Evolutionary conservation across 1,140 invertebrate genomes (phyloP).

Genomic region (Coptotermes formosanus): DNA sequence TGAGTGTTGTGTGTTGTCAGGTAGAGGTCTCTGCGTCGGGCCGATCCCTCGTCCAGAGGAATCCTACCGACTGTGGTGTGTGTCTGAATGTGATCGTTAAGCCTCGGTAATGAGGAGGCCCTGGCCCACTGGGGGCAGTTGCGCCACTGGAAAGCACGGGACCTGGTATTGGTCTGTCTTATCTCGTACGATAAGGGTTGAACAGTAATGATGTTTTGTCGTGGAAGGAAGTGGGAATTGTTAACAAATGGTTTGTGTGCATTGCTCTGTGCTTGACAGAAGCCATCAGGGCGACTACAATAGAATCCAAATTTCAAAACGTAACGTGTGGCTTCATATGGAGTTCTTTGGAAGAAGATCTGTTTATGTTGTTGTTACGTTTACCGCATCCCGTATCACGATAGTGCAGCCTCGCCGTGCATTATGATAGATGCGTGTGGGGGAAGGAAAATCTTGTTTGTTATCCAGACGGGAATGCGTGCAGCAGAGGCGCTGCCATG

Average conservation of each 20-base stretch:
- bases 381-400: neutral
- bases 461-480: neutral
- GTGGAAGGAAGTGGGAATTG: neutral
- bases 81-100: too few relatives aligned
- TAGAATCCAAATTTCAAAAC: neutral
- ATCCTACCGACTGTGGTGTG: too few relatives aligned
- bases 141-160: too few relatives aligned
- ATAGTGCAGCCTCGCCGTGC: neutral
- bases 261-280: neutral
- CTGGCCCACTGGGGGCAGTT: too few relatives aligned
- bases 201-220: neutral
- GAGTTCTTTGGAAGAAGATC: neutral
- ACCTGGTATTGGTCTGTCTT: too few relatives aligned
- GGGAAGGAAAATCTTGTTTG: neutral
- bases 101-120: too few relatives aligned
- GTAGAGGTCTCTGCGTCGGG: too few relatives aligned
- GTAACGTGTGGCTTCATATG: neutral
- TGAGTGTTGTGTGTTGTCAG: too few relatives aligned
- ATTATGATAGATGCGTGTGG: slow-evolving; percentile 2
- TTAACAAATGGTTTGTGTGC: neutral
- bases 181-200: too few relatives aligned
- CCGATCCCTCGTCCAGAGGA: too few relatives aligned
- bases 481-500: neutral
- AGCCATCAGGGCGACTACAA: neutral
- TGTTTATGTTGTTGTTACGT: neutral